phyloP scores from a whole-genome alignment of 2,888 invertebrate species.

The Melikaiella ostensackeni region DNA sequence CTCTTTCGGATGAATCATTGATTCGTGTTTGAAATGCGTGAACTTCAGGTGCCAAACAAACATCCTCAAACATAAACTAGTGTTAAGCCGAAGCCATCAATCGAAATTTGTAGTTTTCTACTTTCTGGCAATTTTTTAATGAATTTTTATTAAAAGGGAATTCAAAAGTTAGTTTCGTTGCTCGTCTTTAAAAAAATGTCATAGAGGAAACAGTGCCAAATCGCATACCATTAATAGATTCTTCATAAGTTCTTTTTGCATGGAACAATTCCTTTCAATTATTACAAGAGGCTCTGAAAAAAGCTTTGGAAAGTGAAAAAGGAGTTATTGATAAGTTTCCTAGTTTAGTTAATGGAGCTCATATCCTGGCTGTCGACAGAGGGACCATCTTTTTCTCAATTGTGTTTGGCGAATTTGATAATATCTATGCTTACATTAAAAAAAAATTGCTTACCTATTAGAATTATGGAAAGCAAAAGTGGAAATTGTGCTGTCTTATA shows the following conservation, averaged over 20 bases:
- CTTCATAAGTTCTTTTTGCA: background rate
- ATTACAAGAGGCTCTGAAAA: background rate
- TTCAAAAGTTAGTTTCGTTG: background rate
- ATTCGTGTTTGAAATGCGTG: background rate
- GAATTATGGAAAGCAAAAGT: constrained; percentile 5
- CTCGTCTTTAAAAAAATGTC: background rate
- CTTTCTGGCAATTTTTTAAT: background rate
- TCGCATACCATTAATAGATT: background rate
- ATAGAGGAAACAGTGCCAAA: background rate
- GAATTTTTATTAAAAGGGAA: background rate
- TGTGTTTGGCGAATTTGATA: constrained; percentile 2
- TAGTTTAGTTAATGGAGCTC: too few relatives aligned
- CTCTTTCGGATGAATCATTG: constrained; percentile 4
- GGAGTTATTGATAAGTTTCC: too few relatives aligned
- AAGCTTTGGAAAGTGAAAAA: too few relatives aligned
- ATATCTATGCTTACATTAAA: background rate
- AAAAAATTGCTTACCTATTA: background rate
- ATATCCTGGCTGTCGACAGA: constrained; percentile 23
- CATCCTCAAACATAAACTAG: constrained; percentile 13
- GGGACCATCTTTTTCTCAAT: constrained; percentile 32
- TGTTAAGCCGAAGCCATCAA: constrained; percentile 8
- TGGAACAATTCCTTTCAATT: background rate
- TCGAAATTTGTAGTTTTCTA: background rate
- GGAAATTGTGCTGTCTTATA: constrained; percentile 16
- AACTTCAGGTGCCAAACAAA: constrained; percentile 13